A percentile compares a stretch with the other conserved stretches of the same genome.
Conservation (phyloP, 1,140 invertebrate species). For the Halesus radiatus region DNA sequence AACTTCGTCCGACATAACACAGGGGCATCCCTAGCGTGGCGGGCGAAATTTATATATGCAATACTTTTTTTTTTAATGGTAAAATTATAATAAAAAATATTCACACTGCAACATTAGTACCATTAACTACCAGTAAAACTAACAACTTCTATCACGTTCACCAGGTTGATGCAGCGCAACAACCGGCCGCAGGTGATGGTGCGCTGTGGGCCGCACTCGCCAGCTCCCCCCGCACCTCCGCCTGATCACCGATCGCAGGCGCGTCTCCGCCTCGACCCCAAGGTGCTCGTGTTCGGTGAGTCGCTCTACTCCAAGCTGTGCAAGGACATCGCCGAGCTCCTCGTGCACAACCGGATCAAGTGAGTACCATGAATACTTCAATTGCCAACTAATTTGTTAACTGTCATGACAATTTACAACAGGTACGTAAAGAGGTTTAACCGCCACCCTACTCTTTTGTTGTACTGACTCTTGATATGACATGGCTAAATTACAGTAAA, state of each 20-base stretch:
- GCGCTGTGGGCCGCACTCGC: constrained; percentile 72
- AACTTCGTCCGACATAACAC: too few species aligned
- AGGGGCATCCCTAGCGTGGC: too few species aligned
- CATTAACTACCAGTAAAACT: too few species aligned
- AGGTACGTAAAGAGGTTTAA: too few species aligned
- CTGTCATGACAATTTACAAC: too few species aligned
- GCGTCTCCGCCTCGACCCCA: constrained; percentile 87
- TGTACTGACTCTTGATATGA: too few species aligned
- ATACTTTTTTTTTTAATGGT: too few species aligned
- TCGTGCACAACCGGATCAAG: constrained; percentile 95
- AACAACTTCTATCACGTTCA: not conserved
- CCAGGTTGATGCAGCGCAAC: constrained; percentile 81
- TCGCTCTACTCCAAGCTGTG: constrained; percentile 93
- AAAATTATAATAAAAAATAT: too few species aligned
- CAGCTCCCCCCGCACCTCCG: constrained; percentile 71
- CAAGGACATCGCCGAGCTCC: constrained; percentile 90
- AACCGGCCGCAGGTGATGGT: constrained; percentile 84
- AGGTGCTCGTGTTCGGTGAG: constrained; percentile 95
- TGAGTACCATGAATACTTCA: constrained; percentile 61
- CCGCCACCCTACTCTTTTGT: too few species aligned
- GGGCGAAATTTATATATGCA: too few species aligned
- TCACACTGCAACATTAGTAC: too few species aligned
- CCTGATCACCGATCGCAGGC: constrained; percentile 88
- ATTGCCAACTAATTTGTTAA: constrained; percentile 31
- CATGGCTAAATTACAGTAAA: too few species aligned